Evolutionary conservation across 2,113 vertebrate genomes (phyloP).

Genomic region (Phrynosoma blainvillii): DNA sequence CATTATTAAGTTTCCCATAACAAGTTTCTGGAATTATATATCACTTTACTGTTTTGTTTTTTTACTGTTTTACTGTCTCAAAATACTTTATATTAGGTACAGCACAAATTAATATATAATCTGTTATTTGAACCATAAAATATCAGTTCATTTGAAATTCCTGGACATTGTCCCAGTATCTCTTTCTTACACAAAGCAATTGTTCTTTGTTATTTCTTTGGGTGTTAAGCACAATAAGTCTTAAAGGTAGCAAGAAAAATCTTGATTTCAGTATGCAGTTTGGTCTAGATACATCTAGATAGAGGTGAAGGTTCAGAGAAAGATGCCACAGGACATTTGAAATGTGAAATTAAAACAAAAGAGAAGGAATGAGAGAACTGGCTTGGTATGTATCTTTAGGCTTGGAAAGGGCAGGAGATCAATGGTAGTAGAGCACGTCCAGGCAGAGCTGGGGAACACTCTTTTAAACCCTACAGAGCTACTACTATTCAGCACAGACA

Average conservation of each 20-base stretch:
- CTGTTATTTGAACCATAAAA: background rate
- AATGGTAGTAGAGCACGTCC: background rate
- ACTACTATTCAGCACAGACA: background rate
- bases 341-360: background rate
- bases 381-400: too few relatives aligned
- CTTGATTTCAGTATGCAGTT: background rate
- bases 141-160: background rate
- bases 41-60: too few relatives aligned
- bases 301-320: background rate
- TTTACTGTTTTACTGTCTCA: background rate
- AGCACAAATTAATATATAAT: background rate
- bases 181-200: background rate
- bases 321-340: too few relatives aligned
- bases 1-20: too few relatives aligned
- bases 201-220: background rate
- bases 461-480: background rate
- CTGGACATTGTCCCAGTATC: background rate
- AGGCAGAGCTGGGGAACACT: background rate
- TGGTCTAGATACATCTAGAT: too few relatives aligned
- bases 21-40: too few relatives aligned
- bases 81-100: background rate
- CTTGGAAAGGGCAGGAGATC: too few relatives aligned
- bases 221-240: background rate
- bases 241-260: background rate
- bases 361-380: background rate